Base-by-base conservation (phyloP, 2,113 vertebrate genomes). In the Garra rufa region DNA sequence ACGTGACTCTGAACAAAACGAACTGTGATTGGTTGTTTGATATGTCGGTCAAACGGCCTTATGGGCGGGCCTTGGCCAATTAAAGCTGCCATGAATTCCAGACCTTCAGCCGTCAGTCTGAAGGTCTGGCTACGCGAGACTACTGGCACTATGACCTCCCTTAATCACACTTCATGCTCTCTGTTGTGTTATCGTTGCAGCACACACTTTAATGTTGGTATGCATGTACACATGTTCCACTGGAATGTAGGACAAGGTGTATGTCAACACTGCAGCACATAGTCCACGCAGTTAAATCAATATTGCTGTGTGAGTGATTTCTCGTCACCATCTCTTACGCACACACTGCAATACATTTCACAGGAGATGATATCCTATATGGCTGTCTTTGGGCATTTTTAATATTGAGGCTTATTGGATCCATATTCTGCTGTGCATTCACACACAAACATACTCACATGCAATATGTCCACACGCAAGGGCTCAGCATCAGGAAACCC, bases 231-330 rank as follows among this genome's bases (percentile, higher is more conserved):
- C 55, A 69, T 14, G 48, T 43, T 81, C 8, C 26, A 73, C 63
- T 74, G 63, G 65, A 85, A 78, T 83, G 79, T 74, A 70, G 80
- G 50, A 77, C 61, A 77, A 67, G 74, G 70, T 69, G 70, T 76
- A 30, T 85, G 70, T 59, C 28, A 78, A 82, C 41, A 57, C 50
- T 61, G 38, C n/a, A 65, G 75, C 43, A 43, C 55, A 24, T 17
- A 65, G 74, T 73, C 46, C 59, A 44, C 9, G 9, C 63, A 83
- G 24, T 76, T 81, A 52, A 81, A 55, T 81, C 78, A 81, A 50
- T 82, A 75, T 82, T 6, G 34, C 34, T 59, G 46, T 14, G 9
- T 44, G 28, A 44, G 28, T 67, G 44, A 52, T 75, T 63, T 30
- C 34, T 78, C 50, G 15, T 82, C 44, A 28, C 61, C 61, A 11